phyloP scores from a whole-genome alignment of 2,113 vertebrate genomes.

The Corythornis vintsioides region DNA sequence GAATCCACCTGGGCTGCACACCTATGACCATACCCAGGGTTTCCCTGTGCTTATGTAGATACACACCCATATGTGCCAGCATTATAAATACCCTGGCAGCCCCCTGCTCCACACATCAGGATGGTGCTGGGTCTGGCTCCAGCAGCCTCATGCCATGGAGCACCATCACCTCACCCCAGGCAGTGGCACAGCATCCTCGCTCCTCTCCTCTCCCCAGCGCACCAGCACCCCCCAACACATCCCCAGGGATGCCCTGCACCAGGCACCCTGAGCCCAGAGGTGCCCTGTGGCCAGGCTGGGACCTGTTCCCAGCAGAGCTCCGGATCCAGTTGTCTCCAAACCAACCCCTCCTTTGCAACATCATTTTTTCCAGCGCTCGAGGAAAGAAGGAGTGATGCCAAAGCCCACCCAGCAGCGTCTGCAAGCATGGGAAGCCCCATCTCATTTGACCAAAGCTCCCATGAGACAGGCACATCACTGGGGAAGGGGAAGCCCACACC shows the following conservation, averaged over 20 bases:
- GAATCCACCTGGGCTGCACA: not conserved
- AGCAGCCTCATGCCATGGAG: not conserved
- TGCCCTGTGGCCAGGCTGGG: not conserved
- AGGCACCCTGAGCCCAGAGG: not conserved
- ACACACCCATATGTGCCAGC: fast-evolving
- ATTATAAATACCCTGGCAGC: fast-evolving
- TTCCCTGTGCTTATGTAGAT: not conserved
- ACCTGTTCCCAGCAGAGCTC: not conserved
- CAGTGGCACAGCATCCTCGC: fast-evolving
- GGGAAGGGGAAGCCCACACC: not conserved
- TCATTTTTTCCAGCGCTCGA: not conserved
- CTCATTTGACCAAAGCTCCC: not conserved
- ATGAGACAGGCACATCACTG: fast-evolving
- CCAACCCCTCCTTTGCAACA: not conserved
- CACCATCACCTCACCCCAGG: not conserved
- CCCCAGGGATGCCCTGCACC: fast-evolving
- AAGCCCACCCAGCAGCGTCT: not conserved
- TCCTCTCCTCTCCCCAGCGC: not conserved
- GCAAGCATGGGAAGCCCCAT: not conserved
- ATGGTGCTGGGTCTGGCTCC: not conserved
- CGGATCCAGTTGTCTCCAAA: not conserved
- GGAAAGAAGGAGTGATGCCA: not conserved
- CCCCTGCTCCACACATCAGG: not conserved
- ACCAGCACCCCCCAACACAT: fast-evolving
- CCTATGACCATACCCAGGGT: not conserved